Percentiles rank a stretch among this genome's conserved stretches.
Conservation (phyloP, 1,140 invertebrate species). For the Diabrotica undecimpunctata region DNA sequence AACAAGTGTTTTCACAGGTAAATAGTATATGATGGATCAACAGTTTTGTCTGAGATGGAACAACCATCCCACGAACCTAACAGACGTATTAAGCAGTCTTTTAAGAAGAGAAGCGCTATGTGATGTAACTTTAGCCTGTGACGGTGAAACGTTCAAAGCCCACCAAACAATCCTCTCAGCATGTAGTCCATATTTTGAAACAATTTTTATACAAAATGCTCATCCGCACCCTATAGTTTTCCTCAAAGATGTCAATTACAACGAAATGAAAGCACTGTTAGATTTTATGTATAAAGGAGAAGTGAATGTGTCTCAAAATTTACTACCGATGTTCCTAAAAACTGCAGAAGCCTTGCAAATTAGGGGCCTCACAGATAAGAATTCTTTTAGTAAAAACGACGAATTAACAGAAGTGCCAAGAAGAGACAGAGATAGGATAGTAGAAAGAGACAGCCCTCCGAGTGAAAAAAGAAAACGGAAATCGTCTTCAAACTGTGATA, state of each 20-base stretch:
- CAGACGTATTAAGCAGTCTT: conserved; percentile 80
- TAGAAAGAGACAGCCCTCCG: conserved; percentile 44
- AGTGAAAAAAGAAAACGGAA: conserved; percentile 67
- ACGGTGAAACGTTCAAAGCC: conserved; percentile 86
- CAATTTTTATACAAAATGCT: conserved; percentile 84
- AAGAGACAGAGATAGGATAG: conserved; percentile 35
- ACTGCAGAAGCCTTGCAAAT: conserved; percentile 88
- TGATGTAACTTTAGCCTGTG: conserved; percentile 89
- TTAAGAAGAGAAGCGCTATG: conserved; percentile 82
- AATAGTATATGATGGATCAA: conserved; percentile 73
- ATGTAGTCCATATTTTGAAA: conserved; percentile 93
- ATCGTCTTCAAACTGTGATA: conserved; percentile 65
- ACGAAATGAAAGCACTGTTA: conserved; percentile 81
- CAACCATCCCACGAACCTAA: conserved; percentile 87
- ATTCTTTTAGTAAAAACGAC: conserved; percentile 58
- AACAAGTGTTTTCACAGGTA: conserved; percentile 26
- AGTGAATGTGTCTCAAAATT: conserved; percentile 83
- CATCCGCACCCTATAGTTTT: conserved; percentile 91
- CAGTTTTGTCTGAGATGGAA: conserved; percentile 94
- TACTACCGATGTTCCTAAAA: conserved; percentile 83
- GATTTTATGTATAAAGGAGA: conserved; percentile 91
- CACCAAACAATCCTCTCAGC: conserved; percentile 91
- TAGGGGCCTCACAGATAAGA: conserved; percentile 80
- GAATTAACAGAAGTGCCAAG: conserved; percentile 35
- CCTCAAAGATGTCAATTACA: conserved; percentile 82